phyloP scores from a whole-genome alignment of 2,797 vertebrate genomes.

The Hypotaenidia okinawae region DNA sequence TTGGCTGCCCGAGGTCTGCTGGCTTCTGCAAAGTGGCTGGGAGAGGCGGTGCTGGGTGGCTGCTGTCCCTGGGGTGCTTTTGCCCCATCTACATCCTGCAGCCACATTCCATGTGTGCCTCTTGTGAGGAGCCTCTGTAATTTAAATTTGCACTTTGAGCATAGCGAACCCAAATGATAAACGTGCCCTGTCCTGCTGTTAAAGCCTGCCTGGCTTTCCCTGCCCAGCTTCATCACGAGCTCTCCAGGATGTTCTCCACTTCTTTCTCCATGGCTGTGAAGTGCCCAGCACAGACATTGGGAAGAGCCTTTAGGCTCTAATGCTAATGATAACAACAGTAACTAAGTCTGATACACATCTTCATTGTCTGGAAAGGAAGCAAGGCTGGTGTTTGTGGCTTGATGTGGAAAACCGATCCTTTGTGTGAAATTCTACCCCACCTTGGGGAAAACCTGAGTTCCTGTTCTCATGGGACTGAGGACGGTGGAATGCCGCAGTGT shows the following conservation, averaged over 20 bases:
- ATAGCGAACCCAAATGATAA: not conserved
- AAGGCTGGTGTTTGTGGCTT: not conserved
- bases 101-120: accelerated
- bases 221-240: not conserved
- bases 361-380: not conserved
- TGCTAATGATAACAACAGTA: not conserved
- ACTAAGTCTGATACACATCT: not conserved
- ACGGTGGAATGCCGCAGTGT: not conserved
- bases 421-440: accelerated
- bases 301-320: not conserved
- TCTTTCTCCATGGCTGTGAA: accelerated
- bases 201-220: not conserved
- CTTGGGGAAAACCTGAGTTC: accelerated
- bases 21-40: not conserved
- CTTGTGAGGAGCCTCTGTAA: accelerated
- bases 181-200: too few relatives aligned
- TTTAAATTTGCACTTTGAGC: not conserved
- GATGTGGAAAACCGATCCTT: not conserved
- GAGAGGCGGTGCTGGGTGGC: not conserved
- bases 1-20: not conserved
- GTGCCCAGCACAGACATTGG: not conserved
- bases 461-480: accelerated
- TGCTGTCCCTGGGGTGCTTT: not conserved
- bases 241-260: not conserved
- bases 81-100: not conserved